phyloP scores from a whole-genome alignment of 2,113 vertebrate species.

The Heteronetta atricapilla region DNA sequence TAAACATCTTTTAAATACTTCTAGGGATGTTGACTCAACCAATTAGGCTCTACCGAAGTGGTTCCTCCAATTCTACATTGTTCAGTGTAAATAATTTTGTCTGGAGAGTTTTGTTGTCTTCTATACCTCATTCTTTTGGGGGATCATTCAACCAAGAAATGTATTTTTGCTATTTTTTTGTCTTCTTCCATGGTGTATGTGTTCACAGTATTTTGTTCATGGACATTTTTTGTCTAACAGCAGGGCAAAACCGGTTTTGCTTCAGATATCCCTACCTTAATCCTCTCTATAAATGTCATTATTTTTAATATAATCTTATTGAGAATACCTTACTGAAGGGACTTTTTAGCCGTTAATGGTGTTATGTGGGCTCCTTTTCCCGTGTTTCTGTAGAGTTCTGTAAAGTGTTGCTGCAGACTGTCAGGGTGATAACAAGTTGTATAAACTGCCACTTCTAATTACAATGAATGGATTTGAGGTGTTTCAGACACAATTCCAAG shows the following conservation, averaged over 20 bases:
- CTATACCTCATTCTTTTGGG: not conserved
- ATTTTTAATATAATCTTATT: not conserved
- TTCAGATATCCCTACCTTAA: not conserved
- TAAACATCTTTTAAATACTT: too few relatives aligned
- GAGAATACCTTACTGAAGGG: not conserved
- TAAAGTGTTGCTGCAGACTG: not conserved
- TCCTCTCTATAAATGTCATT: not conserved
- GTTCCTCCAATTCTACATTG: not conserved
- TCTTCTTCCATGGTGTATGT: not conserved
- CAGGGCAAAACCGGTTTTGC: not conserved
- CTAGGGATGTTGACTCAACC: too few relatives aligned
- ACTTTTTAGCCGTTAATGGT: not conserved
- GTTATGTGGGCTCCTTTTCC: not conserved
- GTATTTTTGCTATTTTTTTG: not conserved
- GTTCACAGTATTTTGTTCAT: not conserved
- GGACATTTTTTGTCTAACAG: not conserved
- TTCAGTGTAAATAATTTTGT: not conserved
- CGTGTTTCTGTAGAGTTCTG: not conserved
- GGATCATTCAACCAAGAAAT: not conserved
- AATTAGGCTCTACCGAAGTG: not conserved
- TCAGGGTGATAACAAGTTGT: not conserved
- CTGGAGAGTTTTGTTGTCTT: slow-evolving; percentile 10
- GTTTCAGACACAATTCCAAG: not conserved
- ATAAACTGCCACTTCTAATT: not conserved
- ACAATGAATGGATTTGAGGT: not conserved